Evolutionary conservation across 2,797 vertebrate species (phyloP), one percentile per base, ranked within the genome.

Genomic region (Taeniopygia guttata): DNA sequence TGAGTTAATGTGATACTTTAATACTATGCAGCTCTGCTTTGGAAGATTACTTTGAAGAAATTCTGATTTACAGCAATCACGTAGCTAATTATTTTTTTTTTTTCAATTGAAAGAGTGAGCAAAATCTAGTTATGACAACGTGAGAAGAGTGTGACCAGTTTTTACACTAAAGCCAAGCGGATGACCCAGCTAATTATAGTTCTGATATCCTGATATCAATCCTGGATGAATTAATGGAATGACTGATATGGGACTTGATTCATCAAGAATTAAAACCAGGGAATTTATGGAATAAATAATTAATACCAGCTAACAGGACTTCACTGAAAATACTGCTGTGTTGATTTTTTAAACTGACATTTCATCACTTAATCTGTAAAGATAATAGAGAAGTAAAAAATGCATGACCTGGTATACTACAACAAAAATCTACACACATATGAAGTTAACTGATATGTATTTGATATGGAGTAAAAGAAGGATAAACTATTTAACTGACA

Each of bases 201-300:
- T 90, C 60, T 91, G 84, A 62, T 45, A 83, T 74, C 32, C 48
- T 92, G 63, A 49, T 86, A 79, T 67, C 63, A 89, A 2, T 89
- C 68, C 67, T 77, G 48, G 40, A 48, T 22, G 79, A 92, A 91
- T 89, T 94, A 90, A 45, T 80, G n/a, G 34, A 76, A 90, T 82
- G 51, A 52, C 25, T 76, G 74, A 90, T 79, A 76, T 18, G 45
- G 51, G 63, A 59, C 32, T 89, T 87, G 59, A 93, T 89, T 94
- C 3, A 48, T 89, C 55, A 90, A 89, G 90, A 92, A 87, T 67
- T 82, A 59, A 84, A 92, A 90, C 32, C 52, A 18, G 8, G 26
- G 13, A 85, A 54, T 69, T n/a, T n/a, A n/a, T n/a, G n/a, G n/a
- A n/a, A n/a, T n/a, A n/a, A n/a, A 63, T 52, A 90, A 84, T 84